phyloP scores from a whole-genome alignment of 1,140 invertebrate genomes.

The Nautilus pompilius region DNA sequence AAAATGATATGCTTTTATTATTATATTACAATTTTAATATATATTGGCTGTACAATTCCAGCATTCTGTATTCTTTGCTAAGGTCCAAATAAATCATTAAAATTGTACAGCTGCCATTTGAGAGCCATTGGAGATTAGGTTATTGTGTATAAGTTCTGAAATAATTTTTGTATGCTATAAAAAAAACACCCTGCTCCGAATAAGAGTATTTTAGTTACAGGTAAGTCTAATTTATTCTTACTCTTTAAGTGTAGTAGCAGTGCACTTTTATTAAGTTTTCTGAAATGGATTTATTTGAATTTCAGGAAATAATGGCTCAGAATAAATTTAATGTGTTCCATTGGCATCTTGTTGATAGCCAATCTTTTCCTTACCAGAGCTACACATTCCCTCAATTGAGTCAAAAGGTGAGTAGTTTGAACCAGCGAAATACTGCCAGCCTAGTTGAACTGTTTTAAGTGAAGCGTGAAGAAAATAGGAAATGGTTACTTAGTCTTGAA shows the following conservation, averaged over 20 bases:
- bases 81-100: too few relatives aligned
- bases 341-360: constrained; percentile 92
- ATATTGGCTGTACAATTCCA: too few relatives aligned
- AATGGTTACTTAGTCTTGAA: neutral
- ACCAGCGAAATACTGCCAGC: neutral
- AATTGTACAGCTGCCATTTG: too few relatives aligned
- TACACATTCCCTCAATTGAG: constrained; percentile 65
- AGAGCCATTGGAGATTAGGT: too few relatives aligned
- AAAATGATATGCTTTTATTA: too few relatives aligned
- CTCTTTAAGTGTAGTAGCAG: too few relatives aligned
- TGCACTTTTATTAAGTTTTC: too few relatives aligned
- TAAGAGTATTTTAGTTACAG: neutral
- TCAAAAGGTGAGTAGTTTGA: constrained; percentile 30
- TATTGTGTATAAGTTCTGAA: too few relatives aligned
- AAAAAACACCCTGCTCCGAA: neutral
- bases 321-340: constrained; percentile 92
- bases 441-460: neutral
- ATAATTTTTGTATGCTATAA: neutral
- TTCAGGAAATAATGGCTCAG: constrained; percentile 69
- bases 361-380: constrained; percentile 85
- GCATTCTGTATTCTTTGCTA: too few relatives aligned
- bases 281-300: constrained; percentile 11
- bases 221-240: too few relatives aligned
- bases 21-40: too few relatives aligned
- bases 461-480: neutral